Evolutionary conservation across 35 echinoderm and acorn worm genomes (phyloP).

Genomic region (Acanthaster planci): DNA sequence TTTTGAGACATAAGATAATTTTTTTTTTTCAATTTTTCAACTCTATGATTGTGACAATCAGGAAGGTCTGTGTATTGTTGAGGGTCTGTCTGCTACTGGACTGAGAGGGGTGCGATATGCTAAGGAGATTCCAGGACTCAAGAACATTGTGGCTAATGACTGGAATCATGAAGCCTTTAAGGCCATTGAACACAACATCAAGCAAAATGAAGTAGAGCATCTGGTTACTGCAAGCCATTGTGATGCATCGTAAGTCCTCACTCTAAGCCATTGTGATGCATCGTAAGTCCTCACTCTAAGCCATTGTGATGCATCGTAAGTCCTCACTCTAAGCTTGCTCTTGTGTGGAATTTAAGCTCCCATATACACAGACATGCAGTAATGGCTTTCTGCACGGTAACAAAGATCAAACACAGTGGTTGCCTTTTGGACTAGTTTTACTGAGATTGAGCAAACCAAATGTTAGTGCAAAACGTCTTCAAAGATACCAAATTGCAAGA

Average conservation of each 20-base stretch:
- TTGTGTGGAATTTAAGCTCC: no score
- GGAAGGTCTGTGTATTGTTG: constrained; percentile 77
- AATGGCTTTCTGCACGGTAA: no score
- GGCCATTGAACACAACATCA: constrained; percentile 80
- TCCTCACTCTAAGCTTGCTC: neutral
- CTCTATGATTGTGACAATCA: constrained; percentile 33
- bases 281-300: constrained; percentile 45
- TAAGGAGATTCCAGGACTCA: constrained; percentile 83
- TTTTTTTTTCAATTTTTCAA: neutral
- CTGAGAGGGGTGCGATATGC: constrained; percentile 84
- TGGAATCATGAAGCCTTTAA: constrained; percentile 71
- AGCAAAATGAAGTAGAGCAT: constrained; percentile 73
- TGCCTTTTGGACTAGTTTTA: no score
- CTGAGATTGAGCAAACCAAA: no score
- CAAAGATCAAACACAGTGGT: no score
- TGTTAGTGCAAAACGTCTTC: no score
- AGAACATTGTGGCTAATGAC: constrained; percentile 84
- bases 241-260: constrained; percentile 83
- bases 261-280: constrained; percentile 50
- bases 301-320: constrained; percentile 83
- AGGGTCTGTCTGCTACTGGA: constrained; percentile 89
- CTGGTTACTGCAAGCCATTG: constrained; percentile 75
- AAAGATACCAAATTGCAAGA: no score
- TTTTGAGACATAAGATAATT: neutral
- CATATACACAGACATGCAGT: no score